Evolutionary conservation across 1,140 invertebrate genomes (phyloP).

Genomic region (Megalopta genalis): DNA sequence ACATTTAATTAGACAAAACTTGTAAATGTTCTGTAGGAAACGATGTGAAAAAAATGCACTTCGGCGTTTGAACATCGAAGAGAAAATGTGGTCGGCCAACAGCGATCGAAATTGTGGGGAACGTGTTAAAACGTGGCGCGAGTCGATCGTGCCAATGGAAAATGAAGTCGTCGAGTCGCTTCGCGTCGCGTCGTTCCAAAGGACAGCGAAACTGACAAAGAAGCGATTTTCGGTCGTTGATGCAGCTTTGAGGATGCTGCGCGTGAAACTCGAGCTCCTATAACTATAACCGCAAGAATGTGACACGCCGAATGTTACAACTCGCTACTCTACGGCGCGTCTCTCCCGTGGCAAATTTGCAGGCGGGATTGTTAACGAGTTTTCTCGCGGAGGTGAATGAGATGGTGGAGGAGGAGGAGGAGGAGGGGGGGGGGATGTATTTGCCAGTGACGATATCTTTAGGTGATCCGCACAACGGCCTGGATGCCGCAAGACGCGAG

Average conservation of each 20-base stretch:
- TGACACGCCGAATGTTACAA: conserved; percentile 21
- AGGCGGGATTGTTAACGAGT: conserved; percentile 21
- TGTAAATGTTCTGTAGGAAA: too few relatives aligned
- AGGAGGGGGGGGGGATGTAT: neutral
- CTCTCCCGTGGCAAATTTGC: conserved; percentile 36
- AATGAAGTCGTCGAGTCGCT: conserved; percentile 52
- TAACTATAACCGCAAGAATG: conserved; percentile 36
- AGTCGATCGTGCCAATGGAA: neutral
- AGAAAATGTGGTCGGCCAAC: too few relatives aligned
- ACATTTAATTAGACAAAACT: too few relatives aligned
- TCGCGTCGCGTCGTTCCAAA: conserved; percentile 12
- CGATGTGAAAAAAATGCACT: too few relatives aligned
- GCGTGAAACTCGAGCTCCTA: conserved; percentile 52
- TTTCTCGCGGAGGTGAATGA: conserved; percentile 23
- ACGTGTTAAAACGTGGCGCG: too few relatives aligned
- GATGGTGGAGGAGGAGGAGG: neutral
- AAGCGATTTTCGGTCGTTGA: conserved; percentile 29
- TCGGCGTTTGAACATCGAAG: too few relatives aligned
- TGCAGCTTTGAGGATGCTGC: conserved; percentile 42
- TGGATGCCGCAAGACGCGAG: conserved; percentile 24
- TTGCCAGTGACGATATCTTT: conserved; percentile 45
- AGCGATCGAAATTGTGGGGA: too few relatives aligned
- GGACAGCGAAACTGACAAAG: conserved; percentile 44
- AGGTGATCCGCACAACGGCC: conserved; percentile 38
- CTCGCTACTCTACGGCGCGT: conserved; percentile 19